These are phyloP conservation scores for Eupithecia dodoneata DNA, from an alignment of 2,888 invertebrate species.

Conservation along the genomic window DNA sequence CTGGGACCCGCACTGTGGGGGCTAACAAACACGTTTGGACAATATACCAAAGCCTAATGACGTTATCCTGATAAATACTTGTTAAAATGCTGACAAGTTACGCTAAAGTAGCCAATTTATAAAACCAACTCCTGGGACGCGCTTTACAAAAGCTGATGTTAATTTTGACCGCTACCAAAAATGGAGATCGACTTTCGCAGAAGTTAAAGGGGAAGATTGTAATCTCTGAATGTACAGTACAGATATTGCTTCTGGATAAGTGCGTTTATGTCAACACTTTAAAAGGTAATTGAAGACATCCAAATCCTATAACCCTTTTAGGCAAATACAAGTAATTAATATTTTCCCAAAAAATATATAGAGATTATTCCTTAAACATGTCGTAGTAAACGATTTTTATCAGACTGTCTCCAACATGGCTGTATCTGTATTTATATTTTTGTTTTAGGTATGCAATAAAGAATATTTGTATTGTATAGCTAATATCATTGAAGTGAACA, in stretches of 20 bases:
- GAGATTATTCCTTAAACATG: background rate
- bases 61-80: slow-evolving; percentile 1
- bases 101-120: slow-evolving; percentile 4
- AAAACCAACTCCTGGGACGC: slow-evolving; percentile 16
- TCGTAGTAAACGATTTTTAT: background rate
- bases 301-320: background rate
- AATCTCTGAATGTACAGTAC: slow-evolving; percentile 29
- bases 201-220: slow-evolving; percentile 40
- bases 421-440: no score
- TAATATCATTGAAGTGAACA: no score
- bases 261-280: slow-evolving; percentile 40
- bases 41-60: slow-evolving; percentile 9
- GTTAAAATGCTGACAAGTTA: background rate
- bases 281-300: slow-evolving; percentile 27
- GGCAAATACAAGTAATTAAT: background rate
- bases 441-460: no score
- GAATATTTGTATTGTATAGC: no score
- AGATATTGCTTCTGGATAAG: slow-evolving; percentile 18
- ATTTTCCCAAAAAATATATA: no score
- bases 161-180: slow-evolving; percentile 32
- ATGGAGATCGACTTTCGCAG: slow-evolving; percentile 39
- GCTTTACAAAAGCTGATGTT: slow-evolving; percentile 25
- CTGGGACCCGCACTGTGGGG: slow-evolving; percentile 47
- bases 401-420: background rate
- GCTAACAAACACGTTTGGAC: slow-evolving; percentile 45